Evolutionary conservation across 2,888 invertebrate genomes (phyloP), one percentile per base, ranked within the genome.

Genomic region (Lithophane semibrunnea): DNA sequence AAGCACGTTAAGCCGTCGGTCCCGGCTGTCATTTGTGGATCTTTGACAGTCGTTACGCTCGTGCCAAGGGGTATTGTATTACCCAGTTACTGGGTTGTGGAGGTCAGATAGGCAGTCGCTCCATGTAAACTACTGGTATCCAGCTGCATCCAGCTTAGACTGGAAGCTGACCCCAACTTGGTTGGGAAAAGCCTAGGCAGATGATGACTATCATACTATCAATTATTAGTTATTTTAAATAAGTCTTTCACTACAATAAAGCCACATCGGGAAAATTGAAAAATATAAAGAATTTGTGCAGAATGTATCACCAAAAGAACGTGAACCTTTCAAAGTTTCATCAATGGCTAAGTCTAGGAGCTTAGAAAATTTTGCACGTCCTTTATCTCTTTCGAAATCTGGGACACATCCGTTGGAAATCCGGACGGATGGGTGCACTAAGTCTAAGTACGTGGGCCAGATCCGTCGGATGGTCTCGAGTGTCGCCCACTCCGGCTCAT

Each of bases 371-470:
- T 80, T 56, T 60, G 52, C 79, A 82, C 78, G 75, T 79, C 75
- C 86, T 79, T 87, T 76, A 83, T 79, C 58, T 83, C 73, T 65
- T 76, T 77, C 69, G 63, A 80, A 86, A 87, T 82, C 78, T 87
- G 37, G 80, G 74, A 86, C 88, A 84, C 56, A 86, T 86, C 86
- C 79, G 75, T 82, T 79, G 84, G 65, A 71, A 86, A 77, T 77
- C 78, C 75, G 79, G 69, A 83, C 79, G 79, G 77, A 75, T 88
- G 82, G 82, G 77, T 88, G 82, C 77, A 84, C 82, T 86, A 84
- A 85, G 86, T 75, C 70, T 66, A 29, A 71, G 79, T 79, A 87
- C 80, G 81, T 88, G 87, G 86, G 86, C 79, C 72, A 84, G 80
- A 87, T 84, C 80, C 84, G 84, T 74, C 66, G 83, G 72, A 76